Evolutionary conservation across 2,797 vertebrate genomes (phyloP).

Genomic region (Orientallactaga sibirica): DNA sequence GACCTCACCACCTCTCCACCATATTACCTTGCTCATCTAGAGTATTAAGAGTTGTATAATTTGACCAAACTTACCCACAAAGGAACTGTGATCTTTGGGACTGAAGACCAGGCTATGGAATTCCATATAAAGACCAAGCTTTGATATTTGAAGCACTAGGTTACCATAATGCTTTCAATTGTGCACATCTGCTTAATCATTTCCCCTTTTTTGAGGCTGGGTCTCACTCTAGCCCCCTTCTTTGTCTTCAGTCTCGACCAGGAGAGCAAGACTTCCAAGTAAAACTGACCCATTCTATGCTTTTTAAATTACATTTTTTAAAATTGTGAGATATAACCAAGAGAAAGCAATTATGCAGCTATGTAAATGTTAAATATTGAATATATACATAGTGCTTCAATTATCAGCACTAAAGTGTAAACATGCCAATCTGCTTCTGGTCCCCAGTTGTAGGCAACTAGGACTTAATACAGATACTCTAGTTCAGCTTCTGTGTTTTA

Average conservation of each 20-base stretch:
- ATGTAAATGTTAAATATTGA: not conserved
- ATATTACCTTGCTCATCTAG: not conserved
- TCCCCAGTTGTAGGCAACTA: not conserved
- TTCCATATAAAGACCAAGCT: not conserved
- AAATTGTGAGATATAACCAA: not conserved
- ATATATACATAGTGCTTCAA: not conserved
- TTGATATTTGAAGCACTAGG: too few species aligned
- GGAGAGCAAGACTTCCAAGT: not conserved
- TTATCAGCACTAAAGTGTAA: not conserved
- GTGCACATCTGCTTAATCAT: not conserved
- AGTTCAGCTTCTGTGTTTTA: not conserved
- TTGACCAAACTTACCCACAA: not conserved
- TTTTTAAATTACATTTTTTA: conserved; percentile 4
- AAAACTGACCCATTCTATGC: not conserved
- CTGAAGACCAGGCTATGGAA: not conserved
- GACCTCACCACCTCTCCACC: not conserved
- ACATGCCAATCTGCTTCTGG: not conserved
- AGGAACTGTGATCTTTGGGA: not conserved
- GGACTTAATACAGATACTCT: not conserved
- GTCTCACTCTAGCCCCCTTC: not conserved
- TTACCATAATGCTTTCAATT: too few species aligned
- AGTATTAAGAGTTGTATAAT: not conserved
- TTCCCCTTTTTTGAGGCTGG: too few species aligned
- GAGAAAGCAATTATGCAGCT: not conserved
- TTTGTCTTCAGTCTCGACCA: not conserved